A percentile compares a stretch with the other conserved stretches of the same genome.
These are phyloP conservation scores for Penaeus japonicus DNA, from an alignment of 1,140 invertebrate genomes.

Conservation along the genomic window DNA sequence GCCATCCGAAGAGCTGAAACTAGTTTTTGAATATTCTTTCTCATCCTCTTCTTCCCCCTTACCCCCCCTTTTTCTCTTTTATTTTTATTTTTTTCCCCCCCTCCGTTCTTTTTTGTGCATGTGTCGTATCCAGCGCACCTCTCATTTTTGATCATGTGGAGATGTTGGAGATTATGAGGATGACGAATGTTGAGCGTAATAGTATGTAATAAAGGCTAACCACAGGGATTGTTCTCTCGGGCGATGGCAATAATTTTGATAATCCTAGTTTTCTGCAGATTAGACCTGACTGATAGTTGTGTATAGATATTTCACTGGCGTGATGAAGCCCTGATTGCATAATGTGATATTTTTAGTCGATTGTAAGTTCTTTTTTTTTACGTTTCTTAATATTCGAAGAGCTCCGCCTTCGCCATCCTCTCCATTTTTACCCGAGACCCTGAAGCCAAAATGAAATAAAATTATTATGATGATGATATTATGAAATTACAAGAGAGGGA, in stretches of 20 bases:
- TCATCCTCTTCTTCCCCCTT: background rate
- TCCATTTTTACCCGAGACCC: no score
- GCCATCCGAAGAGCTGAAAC: background rate
- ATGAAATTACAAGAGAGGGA: no score
- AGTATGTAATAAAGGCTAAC: slow-evolving; percentile 10
- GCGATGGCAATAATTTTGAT: slow-evolving; percentile 11
- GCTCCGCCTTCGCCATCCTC: no score
- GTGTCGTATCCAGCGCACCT: background rate
- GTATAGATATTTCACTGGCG: background rate
- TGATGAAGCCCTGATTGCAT: background rate
- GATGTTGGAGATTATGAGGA: slow-evolving; percentile 17
- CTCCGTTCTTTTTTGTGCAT: background rate
- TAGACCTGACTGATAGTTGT: background rate
- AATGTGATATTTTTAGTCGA: background rate
- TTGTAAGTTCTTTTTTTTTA: no score
- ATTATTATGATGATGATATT: no score
- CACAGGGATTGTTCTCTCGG: background rate
- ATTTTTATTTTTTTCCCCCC: background rate
- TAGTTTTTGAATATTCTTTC: background rate
- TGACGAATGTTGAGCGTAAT: slow-evolving; percentile 10
- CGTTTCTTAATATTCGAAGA: no score
- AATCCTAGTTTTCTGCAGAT: background rate
- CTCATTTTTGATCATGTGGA: background rate
- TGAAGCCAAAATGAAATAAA: no score
- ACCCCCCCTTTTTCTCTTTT: background rate